Evolutionary conservation across 2,113 vertebrate genomes (phyloP).

Genomic region (Upupa epops): DNA sequence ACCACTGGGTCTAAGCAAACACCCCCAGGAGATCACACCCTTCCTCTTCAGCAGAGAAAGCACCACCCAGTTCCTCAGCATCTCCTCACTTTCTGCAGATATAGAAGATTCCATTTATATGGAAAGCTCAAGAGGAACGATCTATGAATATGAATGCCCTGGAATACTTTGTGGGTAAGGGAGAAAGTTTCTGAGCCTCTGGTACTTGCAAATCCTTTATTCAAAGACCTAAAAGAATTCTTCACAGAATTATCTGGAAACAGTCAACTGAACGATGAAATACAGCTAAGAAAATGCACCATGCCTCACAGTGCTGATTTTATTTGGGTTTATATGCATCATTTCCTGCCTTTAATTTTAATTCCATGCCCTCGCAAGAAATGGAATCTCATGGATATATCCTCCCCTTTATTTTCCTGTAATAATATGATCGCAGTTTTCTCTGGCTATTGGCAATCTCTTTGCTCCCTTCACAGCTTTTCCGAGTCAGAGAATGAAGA

Average conservation of each 20-base stretch:
- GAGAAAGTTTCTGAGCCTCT: not conserved
- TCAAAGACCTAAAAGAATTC: not conserved
- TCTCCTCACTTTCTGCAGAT: not conserved
- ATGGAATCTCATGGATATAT: not conserved
- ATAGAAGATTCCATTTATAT: not conserved
- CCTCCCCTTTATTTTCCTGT: not conserved
- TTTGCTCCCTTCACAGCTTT: slow-evolving; percentile 14
- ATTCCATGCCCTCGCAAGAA: not conserved
- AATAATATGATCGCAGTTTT: slow-evolving; percentile 28
- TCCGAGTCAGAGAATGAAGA: slow-evolving; percentile 37
- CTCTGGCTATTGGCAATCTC: slow-evolving; percentile 1
- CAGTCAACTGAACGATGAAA: not conserved
- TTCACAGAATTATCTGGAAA: not conserved
- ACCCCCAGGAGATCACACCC: rapidly evolving
- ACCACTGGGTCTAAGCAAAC: not conserved
- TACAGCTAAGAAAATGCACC: not conserved
- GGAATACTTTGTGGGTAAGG: not conserved
- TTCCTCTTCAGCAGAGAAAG: not conserved
- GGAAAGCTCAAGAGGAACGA: not conserved
- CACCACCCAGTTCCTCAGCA: not conserved
- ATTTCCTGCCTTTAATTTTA: slow-evolving; percentile 17
- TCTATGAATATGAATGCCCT: no score
- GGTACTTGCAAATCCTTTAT: not conserved
- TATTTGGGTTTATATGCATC: not conserved
- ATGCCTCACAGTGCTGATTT: not conserved